Base-by-base conservation (phyloP, 35 echinoderm and acorn worm genomes). In the Ptychodera flava region DNA sequence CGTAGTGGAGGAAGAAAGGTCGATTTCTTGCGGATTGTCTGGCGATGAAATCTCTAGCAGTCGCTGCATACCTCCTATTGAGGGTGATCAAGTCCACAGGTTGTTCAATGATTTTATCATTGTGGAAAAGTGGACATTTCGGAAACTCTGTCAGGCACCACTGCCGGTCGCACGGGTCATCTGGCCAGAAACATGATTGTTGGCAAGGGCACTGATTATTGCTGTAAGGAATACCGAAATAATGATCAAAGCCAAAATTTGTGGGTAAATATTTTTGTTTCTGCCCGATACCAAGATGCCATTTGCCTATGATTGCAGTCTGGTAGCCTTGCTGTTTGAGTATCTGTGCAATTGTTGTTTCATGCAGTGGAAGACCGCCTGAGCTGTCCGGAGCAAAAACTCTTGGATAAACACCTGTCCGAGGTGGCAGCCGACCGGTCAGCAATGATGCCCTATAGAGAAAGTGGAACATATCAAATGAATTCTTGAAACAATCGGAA, bases 221-320 rank as follows among this genome's bases (percentile, higher is more conserved):
- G 1, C 77, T 78, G 78, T 79, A 78, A 30, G 86, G 86, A 15
- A 88, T 30, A 1, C 86, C 86, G 33, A 79, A 88, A 76, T 79
- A 90, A 28, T 78, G 31, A 28, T 90, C 83, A 81, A 90, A 90
- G 28, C 89, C 89, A 79, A 79, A 77, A 1, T 85, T 34, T 32
- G 77, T 64, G 27, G 89, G 89, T 28, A 90, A 82, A 52, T 38
- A 90, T 78, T 35, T 36, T 15, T 82, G 45, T 45, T 86, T 81
- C 1, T 28, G 31, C 35, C 89, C 89, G 15, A 90, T 36, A 1
- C 89, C 89, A 22, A 90, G 89, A 31, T 90, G 89, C 89, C 89
- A 90, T 76, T 90, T 90, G 76, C 89, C 89, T 22, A 90, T 37
- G 83, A 90, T 90, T 1, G 83, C 83, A 12, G 89, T 90, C 31